A percentile compares a stretch with the other conserved stretches of the same genome.
phyloP scores from a whole-genome alignment of 1,140 invertebrate genomes.

The Ephestia elutella region DNA sequence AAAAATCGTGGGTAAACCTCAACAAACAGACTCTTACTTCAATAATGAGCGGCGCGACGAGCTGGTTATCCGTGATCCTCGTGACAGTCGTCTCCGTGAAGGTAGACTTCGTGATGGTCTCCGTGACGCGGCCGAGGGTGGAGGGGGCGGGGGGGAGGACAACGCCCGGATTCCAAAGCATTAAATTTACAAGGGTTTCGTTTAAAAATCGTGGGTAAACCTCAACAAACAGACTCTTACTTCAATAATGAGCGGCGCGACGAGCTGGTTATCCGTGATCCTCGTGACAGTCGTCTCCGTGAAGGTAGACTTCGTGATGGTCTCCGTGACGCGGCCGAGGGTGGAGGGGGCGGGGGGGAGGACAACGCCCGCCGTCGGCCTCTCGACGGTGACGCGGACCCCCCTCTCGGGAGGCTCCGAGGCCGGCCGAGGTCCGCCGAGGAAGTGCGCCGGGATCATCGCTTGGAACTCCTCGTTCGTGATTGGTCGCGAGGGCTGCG shows the following conservation, averaged over 20 bases:
- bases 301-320: conserved; percentile 94
- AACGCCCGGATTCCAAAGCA: too few relatives aligned
- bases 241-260: conserved; percentile 89
- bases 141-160: too few relatives aligned
- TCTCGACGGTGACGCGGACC: conserved; percentile 74
- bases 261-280: conserved; percentile 91
- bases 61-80: too few relatives aligned
- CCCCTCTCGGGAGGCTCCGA: conserved; percentile 39
- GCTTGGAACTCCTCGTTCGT: conserved; percentile 95
- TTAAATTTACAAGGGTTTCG: too few relatives aligned
- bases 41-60: too few relatives aligned
- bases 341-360: conserved; percentile 88
- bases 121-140: too few relatives aligned
- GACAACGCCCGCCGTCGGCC: conserved; percentile 72
- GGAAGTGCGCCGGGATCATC: conserved; percentile 93
- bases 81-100: too few relatives aligned
- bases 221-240: conserved; percentile 70
- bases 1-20: too few relatives aligned
- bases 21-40: too few relatives aligned
- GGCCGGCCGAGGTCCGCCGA: conserved; percentile 68
- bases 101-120: too few relatives aligned
- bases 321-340: conserved; percentile 91
- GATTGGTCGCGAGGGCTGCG: conserved; percentile 84
- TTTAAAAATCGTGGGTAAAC: conserved; percentile 5
- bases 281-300: conserved; percentile 95